A percentile compares a stretch with the other conserved stretches of the same genome.
Evolutionary conservation across 2,113 vertebrate species (phyloP).

Genomic region (Erpornis zantholeuca): DNA sequence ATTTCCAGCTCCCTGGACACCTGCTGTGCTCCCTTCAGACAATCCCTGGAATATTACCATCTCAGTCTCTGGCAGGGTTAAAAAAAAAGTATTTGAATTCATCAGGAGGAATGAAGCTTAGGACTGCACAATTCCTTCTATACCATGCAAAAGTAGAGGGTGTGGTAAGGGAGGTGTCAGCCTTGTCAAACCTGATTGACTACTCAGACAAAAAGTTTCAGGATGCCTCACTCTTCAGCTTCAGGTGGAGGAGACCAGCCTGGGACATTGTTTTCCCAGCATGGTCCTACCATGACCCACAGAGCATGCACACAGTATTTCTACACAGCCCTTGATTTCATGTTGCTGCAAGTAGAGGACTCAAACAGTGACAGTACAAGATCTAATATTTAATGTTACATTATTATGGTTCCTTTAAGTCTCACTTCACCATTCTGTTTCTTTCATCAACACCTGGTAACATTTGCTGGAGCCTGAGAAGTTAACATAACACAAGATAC

Average conservation of each 20-base stretch:
- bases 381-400: neutral
- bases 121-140: slow-evolving; percentile 6
- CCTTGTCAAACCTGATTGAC: slow-evolving; percentile 62
- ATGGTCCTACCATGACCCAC: neutral
- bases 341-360: neutral
- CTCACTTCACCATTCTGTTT: neutral
- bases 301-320: neutral
- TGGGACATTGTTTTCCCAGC: neutral
- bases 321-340: neutral
- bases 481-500: neutral
- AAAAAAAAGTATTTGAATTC: neutral
- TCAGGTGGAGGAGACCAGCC: neutral
- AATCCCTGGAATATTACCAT: neutral
- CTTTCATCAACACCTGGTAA: neutral
- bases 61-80: neutral
- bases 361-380: neutral
- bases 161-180: slow-evolving; percentile 30
- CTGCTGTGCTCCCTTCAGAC: neutral
- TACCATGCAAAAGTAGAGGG: slow-evolving; percentile 41
- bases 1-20: neutral
- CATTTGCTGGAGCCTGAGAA: neutral
- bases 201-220: slow-evolving; percentile 47
- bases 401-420: neutral
- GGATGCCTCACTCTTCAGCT: slow-evolving; percentile 52
- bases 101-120: neutral